Percentiles rank a stretch among this genome's conserved stretches.
These are phyloP conservation scores for Acleris emargana DNA, from an alignment of 2,888 invertebrate species.

Conservation along the genomic window DNA sequence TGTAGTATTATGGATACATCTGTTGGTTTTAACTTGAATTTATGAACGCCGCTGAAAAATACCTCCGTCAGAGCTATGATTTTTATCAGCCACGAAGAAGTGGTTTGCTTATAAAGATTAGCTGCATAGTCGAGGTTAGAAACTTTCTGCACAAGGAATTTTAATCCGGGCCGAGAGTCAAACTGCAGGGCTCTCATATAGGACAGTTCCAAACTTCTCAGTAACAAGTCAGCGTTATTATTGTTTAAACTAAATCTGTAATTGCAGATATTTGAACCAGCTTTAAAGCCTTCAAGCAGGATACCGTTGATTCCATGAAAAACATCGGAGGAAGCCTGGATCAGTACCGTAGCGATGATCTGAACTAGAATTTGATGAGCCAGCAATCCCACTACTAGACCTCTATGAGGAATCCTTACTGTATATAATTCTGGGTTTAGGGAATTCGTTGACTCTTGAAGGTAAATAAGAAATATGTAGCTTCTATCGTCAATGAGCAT, in stretches of 20 bases:
- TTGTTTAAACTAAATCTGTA: conserved; percentile 81
- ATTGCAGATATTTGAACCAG: conserved; percentile 70
- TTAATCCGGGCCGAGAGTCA: conserved; percentile 94
- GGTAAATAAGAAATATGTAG: conserved; percentile 94
- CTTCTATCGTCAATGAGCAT: conserved; percentile 91
- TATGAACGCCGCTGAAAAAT: conserved; percentile 88
- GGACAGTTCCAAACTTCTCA: conserved; percentile 92
- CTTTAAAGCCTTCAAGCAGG: conserved; percentile 79
- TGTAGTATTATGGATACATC: conserved; percentile 86
- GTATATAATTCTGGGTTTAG: conserved; percentile 91
- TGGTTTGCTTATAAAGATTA: conserved; percentile 96
- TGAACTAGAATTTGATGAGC: conserved; percentile 97
- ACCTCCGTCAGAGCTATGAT: conserved; percentile 94
- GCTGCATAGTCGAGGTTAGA: conserved; percentile 93
- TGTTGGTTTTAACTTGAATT: conserved; percentile 84
- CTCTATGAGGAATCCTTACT: conserved; percentile 93
- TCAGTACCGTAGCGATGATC: conserved; percentile 93
- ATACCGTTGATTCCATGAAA: conserved; percentile 86
- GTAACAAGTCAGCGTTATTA: conserved; percentile 87
- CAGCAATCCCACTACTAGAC: conserved; percentile 93
- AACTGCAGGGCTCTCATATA: conserved; percentile 93
- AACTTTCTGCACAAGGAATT: conserved; percentile 97
- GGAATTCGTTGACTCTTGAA: conserved; percentile 87
- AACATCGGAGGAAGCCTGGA: conserved; percentile 88
- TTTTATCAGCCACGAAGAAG: conserved; percentile 95